Percentiles rank a stretch among this genome's conserved stretches.
These are phyloP conservation scores for Lepidotrigona ventralis DNA, from an alignment of 1,140 invertebrate species.

Conservation along the genomic window DNA sequence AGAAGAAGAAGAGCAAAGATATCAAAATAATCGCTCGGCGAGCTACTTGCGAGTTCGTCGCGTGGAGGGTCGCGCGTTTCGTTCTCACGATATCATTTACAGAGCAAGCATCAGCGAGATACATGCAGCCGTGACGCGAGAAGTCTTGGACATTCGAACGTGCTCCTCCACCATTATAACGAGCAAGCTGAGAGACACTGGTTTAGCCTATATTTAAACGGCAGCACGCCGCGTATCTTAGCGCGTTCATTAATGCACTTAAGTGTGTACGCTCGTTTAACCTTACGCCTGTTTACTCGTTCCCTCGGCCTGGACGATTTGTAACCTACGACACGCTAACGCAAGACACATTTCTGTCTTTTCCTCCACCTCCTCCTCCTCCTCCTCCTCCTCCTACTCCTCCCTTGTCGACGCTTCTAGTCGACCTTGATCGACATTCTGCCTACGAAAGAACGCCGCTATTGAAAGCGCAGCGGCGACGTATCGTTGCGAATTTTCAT, in stretches of 20 bases:
- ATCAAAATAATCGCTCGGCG: background rate
- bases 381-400: background rate
- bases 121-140: background rate
- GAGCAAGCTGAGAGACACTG: slow-evolving; percentile 37
- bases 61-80: background rate
- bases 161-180: background rate
- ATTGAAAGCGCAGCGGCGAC: background rate
- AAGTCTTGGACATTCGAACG: slow-evolving; percentile 16
- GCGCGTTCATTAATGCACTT: slow-evolving; percentile 52
- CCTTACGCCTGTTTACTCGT: slow-evolving; percentile 42
- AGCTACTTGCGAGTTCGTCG: background rate
- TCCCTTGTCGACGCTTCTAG: background rate
- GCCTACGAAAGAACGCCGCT: slow-evolving; percentile 6
- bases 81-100: slow-evolving; percentile 39
- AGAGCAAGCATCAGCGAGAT: background rate
- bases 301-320: slow-evolving; percentile 34
- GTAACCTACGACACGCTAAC: slow-evolving; percentile 45
- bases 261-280: slow-evolving; percentile 42
- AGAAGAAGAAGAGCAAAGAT: too few relatives aligned
- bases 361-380: background rate
- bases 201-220: slow-evolving; percentile 54
- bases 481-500: background rate
- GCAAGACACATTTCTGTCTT: slow-evolving; percentile 36
- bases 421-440: slow-evolving; percentile 29
- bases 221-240: slow-evolving; percentile 47